These are phyloP conservation scores for Drosophila santomea DNA, from an alignment of 1,140 invertebrate species.

Conservation along the genomic window DNA sequence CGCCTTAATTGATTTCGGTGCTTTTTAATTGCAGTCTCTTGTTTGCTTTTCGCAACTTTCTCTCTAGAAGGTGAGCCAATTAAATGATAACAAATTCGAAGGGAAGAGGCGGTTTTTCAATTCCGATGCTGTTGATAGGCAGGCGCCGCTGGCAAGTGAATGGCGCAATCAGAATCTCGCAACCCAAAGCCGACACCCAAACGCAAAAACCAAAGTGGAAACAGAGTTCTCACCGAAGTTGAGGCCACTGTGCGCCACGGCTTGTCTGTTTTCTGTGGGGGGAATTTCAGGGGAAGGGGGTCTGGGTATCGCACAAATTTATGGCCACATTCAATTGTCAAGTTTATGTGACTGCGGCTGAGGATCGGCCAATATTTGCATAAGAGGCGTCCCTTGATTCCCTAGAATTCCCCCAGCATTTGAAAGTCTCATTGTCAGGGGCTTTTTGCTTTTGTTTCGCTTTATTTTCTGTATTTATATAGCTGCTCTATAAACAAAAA, in stretches of 20 bases:
- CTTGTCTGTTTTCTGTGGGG: not conserved
- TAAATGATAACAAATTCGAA: constrained; percentile 77
- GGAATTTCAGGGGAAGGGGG: constrained; percentile 1
- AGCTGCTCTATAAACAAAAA: constrained; percentile 38
- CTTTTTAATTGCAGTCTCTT: constrained; percentile 61
- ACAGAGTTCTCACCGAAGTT: constrained; percentile 58
- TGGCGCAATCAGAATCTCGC: constrained; percentile 52
- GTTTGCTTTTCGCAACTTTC: constrained; percentile 52
- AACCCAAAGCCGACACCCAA: constrained; percentile 18
- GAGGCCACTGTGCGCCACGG: constrained; percentile 52
- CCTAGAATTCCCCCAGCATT: constrained; percentile 68
- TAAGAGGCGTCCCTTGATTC: constrained; percentile 64
- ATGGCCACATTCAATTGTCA: constrained; percentile 80
- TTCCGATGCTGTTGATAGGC: constrained; percentile 62
- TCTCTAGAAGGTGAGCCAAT: constrained; percentile 64
- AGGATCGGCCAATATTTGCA: constrained; percentile 66
- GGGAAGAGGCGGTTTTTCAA: constrained; percentile 23
- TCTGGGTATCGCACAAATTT: constrained; percentile 57
- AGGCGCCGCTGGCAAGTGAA: constrained; percentile 73
- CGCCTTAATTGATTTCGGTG: constrained; percentile 59
- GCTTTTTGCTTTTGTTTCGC: not conserved
- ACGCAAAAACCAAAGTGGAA: constrained; percentile 3
- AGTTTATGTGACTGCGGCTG: constrained; percentile 74
- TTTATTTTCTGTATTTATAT: constrained; percentile 1
- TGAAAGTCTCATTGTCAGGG: constrained; percentile 71